Evolutionary conservation across 2,113 vertebrate genomes (phyloP), one percentile per base, ranked within the genome.

Genomic region (Microcebus jonahi): DNA sequence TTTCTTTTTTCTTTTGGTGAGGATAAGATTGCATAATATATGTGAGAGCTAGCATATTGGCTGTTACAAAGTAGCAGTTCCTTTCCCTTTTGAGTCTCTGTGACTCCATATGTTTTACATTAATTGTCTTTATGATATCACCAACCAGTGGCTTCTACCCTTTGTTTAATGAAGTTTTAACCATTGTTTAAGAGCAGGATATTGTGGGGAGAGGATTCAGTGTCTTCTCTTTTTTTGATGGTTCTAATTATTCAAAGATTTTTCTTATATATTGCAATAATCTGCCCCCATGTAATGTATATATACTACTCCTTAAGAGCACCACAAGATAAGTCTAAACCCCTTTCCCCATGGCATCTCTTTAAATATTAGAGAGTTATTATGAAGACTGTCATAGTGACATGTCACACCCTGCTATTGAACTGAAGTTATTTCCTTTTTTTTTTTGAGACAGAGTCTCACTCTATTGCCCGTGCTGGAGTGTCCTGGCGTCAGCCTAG

Each of bases 301-400:
- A 48, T 82, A 86, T 89, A 39, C 15, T 92, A 27, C 53, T 81
- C 45, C 63, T 81, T 93, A 75, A 39, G 20, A 77, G 53, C 36
- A 61, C 1, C 68, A 21, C 50, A 96, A 73, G 80, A 25, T 80
- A 86, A 79, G 14, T 89, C 39, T 79, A 82, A 73, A 94, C 7
- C 14, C 42, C 63, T 73, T 83, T 71, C 27, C 59, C 4, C 13
- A 6, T 45, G 48, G 77, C 18, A 75, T 71, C 42, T 55, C 6
- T 96, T 83, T 21, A 93, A 88, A 59, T 81, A 89, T 36, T 87
- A 83, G 61, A 79, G 18, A 82, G 25, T 75, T 55, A 4, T 95
- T 81, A 25, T 63, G 61, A 92, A 86, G 42, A 76, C 34, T 73
- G 3, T 83, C n/a, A 83, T 92, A 63, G 63, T 86, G 36, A 70